Evolutionary conservation across 2,113 vertebrate species (phyloP).

Genomic region (Epinephelus moara): DNA sequence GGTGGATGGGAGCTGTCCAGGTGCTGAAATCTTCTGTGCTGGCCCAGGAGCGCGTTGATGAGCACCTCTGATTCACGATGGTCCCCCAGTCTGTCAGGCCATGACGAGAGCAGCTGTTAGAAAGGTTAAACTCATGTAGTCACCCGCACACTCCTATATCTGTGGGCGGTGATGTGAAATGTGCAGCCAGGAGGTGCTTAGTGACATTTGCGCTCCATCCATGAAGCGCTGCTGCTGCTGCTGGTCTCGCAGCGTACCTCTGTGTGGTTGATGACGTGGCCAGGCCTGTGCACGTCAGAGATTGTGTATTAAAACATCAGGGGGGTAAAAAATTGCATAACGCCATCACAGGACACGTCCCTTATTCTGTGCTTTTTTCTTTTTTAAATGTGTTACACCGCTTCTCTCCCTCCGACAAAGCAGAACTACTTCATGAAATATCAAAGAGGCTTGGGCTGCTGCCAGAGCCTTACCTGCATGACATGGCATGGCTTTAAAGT

Average conservation of each 20-base stretch:
- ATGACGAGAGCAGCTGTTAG: background rate
- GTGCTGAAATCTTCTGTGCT: conserved; percentile 40
- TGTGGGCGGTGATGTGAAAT: conserved; percentile 6
- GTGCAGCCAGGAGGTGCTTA: conserved; percentile 19
- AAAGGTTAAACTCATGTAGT: conserved; percentile 45
- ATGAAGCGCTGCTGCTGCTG: background rate
- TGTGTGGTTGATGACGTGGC: conserved; percentile 1
- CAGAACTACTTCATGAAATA: conserved; percentile 43
- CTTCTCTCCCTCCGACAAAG: conserved; percentile 10
- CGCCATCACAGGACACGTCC: background rate
- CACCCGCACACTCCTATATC: background rate
- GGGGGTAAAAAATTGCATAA: background rate
- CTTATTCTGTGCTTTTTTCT: conserved; percentile 12
- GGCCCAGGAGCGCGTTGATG: background rate
- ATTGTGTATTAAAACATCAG: background rate
- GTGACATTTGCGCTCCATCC: conserved; percentile 38
- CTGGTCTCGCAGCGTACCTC: background rate
- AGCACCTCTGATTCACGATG: conserved; percentile 1
- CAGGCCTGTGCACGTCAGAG: background rate
- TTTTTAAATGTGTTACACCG: background rate
- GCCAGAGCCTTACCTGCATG: conserved; percentile 62
- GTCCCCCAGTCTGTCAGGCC: background rate
- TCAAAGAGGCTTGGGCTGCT: conserved; percentile 39
- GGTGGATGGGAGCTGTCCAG: conserved; percentile 40
- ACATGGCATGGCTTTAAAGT: conserved; percentile 72